Conservation (phyloP, 2,888 invertebrate genomes). For the Tetragnatha montana region DNA sequence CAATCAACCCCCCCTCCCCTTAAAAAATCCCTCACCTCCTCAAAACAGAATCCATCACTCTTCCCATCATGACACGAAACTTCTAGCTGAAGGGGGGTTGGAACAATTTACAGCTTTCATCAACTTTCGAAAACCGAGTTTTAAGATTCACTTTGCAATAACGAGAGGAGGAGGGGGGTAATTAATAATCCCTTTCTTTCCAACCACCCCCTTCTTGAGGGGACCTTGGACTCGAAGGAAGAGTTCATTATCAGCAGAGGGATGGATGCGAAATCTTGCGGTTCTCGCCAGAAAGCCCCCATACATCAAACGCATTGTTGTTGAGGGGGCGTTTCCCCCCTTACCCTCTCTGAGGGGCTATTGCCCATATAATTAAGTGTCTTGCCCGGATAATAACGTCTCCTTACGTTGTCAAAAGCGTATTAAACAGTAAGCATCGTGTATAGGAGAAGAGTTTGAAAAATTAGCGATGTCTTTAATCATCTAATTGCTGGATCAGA, state of each 20-base stretch:
- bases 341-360: constrained; percentile 3
- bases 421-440: constrained; percentile 58
- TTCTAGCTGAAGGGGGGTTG: not conserved
- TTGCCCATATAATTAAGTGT: constrained; percentile 61
- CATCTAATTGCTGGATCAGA: constrained; percentile 65
- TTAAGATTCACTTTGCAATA: constrained; percentile 10
- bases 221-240: constrained; percentile 30
- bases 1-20: not conserved
- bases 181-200: constrained; percentile 18
- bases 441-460: constrained; percentile 53
- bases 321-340: not conserved
- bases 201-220: constrained; percentile 25
- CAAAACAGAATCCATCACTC: not conserved
- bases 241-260: constrained; percentile 59
- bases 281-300: constrained; percentile 31
- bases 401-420: constrained; percentile 63
- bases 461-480: constrained; percentile 67
- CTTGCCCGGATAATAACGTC: constrained; percentile 64
- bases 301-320: constrained; percentile 68
- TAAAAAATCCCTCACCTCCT: not conserved
- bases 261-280: constrained; percentile 59
- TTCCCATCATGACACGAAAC: not conserved
- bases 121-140: constrained; percentile 13
- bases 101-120: constrained; percentile 31
- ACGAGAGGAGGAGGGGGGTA: constrained; percentile 4